Evolutionary conservation across 2,797 vertebrate species (phyloP).

Genomic region (Falco naumanni): DNA sequence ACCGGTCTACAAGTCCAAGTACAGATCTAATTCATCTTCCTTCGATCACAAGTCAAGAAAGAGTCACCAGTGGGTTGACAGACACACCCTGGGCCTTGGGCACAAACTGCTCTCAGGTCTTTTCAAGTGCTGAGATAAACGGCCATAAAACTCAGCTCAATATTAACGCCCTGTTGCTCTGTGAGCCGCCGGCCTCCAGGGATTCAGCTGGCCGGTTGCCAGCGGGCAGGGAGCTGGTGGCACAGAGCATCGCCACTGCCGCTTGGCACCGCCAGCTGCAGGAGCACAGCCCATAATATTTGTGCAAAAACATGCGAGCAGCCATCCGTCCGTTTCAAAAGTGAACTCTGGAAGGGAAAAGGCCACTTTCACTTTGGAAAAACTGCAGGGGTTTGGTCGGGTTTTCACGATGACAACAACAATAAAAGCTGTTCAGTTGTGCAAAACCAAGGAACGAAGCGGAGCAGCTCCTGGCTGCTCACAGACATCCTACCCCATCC

Average conservation of each 20-base stretch:
- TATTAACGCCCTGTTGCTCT: background rate
- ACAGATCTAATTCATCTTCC: background rate
- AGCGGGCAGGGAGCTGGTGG: fast-evolving
- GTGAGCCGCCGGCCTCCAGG: background rate
- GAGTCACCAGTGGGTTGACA: background rate
- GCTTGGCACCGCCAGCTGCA: fast-evolving
- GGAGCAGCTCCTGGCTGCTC: background rate
- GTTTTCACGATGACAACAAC: background rate
- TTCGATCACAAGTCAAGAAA: background rate
- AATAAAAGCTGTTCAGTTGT: background rate
- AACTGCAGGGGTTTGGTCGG: background rate
- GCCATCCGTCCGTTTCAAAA: background rate
- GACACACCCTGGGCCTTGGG: background rate
- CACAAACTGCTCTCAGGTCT: background rate
- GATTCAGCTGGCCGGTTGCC: background rate
- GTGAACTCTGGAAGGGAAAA: background rate
- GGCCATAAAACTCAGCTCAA: background rate
- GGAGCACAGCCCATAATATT: background rate
- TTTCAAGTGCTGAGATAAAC: background rate
- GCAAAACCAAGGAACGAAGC: background rate
- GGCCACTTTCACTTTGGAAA: fast-evolving
- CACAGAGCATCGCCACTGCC: background rate
- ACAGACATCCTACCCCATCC: background rate
- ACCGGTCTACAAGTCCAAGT: background rate
- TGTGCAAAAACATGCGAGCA: fast-evolving